These are phyloP conservation scores for Tubulanus polymorphus DNA, from an alignment of 2,888 invertebrate species.

Conservation along the genomic window DNA sequence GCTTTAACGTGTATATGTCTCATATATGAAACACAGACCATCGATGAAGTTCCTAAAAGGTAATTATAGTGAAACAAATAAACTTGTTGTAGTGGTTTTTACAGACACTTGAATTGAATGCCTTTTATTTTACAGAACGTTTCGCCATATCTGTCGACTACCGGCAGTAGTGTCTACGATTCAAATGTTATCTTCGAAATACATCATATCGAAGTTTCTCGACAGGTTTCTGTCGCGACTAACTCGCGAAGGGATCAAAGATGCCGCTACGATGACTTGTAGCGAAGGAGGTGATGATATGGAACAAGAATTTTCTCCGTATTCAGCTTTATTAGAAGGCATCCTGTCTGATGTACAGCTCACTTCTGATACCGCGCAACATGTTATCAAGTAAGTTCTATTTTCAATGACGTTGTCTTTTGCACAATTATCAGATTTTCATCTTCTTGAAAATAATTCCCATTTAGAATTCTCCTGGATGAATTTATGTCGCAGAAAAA, in stretches of 20 bases:
- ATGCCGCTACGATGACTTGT: slow-evolving; percentile 23
- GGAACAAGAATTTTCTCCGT: slow-evolving; percentile 18
- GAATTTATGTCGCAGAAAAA: not conserved
- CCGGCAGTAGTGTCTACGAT: slow-evolving; percentile 29
- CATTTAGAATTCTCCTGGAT: not conserved
- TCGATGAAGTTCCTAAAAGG: slow-evolving; percentile 35
- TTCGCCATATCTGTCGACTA: slow-evolving; percentile 32
- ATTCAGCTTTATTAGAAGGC: slow-evolving; percentile 27
- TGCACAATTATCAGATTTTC: no score
- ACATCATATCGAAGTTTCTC: slow-evolving; percentile 28
- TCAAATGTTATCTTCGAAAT: slow-evolving; percentile 22
- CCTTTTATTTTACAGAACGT: slow-evolving; percentile 25
- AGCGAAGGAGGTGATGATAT: slow-evolving; percentile 30
- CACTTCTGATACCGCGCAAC: slow-evolving; percentile 22
- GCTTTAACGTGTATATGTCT: slow-evolving; percentile 66
- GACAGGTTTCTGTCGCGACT: slow-evolving; percentile 28
- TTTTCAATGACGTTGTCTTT: no score
- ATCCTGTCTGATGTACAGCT: slow-evolving; percentile 30
- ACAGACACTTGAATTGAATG: not conserved
- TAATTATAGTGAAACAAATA: slow-evolving; percentile 17
- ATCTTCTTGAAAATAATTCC: not conserved
- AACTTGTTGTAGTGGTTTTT: not conserved
- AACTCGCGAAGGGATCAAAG: slow-evolving; percentile 34
- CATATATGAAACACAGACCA: slow-evolving; percentile 66
- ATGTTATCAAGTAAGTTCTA: slow-evolving; percentile 27